A percentile compares a stretch with the other conserved stretches of the same genome.
These are phyloP conservation scores for Melipona bicolor DNA, from an alignment of 2,888 invertebrate genomes.

Conservation along the genomic window DNA sequence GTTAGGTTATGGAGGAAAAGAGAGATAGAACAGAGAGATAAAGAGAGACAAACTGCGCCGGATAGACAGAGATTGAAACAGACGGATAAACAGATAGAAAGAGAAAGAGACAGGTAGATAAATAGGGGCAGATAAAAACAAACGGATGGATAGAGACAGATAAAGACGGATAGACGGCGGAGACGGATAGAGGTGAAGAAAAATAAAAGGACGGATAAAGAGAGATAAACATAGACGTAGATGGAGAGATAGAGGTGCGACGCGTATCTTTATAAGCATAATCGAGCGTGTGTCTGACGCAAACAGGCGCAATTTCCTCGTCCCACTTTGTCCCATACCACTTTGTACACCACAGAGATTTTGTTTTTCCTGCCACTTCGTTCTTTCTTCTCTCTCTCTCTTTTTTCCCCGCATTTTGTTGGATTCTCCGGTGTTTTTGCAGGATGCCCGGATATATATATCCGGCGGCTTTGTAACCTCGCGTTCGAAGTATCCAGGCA, in stretches of 20 bases:
- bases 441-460: background rate
- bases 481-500: conserved; percentile 24
- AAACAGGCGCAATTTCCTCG: conserved; percentile 11
- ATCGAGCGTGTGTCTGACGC: conserved; percentile 23
- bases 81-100: no score
- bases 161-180: no score
- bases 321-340: conserved; percentile 20
- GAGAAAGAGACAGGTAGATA: no score
- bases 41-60: background rate
- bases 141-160: no score
- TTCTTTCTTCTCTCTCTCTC: background rate
- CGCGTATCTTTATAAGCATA: conserved; percentile 20
- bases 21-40: no score
- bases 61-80: no score
- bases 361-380: background rate
- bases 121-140: no score
- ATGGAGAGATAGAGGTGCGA: no score
- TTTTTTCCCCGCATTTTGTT: background rate
- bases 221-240: no score
- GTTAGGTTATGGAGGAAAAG: no score
- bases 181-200: no score
- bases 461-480: conserved; percentile 24
- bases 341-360: background rate
- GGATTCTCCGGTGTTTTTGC: background rate
- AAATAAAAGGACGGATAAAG: no score